Conservation (phyloP, 2,888 invertebrate genomes). For the Calliphora vomitoria region DNA sequence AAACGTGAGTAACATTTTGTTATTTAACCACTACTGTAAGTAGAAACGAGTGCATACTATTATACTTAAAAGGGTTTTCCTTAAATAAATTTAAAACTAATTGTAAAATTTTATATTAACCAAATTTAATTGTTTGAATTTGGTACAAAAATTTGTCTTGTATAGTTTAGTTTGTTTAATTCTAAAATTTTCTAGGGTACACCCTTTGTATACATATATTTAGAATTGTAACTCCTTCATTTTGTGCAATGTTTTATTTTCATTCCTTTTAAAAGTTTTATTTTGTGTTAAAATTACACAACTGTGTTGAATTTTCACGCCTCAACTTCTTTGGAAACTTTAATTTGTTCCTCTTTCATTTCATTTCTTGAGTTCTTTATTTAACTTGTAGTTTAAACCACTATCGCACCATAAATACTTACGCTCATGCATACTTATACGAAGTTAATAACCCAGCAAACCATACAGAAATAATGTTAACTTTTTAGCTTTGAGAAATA, state of each 20-base stretch:
- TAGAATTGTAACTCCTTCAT: constrained; percentile 47
- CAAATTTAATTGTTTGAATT: too few relatives aligned
- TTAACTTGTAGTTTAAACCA: constrained; percentile 59
- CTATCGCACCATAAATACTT: constrained; percentile 44
- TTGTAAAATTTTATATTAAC: too few relatives aligned
- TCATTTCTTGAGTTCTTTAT: constrained; percentile 56
- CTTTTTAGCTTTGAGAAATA: too few relatives aligned
- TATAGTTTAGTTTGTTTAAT: not conserved
- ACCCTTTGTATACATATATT: constrained; percentile 19
- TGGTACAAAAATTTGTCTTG: too few relatives aligned
- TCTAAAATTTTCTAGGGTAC: not conserved
- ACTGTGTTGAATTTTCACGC: constrained; percentile 71
- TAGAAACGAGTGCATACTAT: not conserved
- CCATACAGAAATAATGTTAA: too few relatives aligned
- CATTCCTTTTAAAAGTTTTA: constrained; percentile 29
- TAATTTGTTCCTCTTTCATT: constrained; percentile 68
- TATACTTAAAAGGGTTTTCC: constrained; percentile 10
- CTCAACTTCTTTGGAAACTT: constrained; percentile 69
- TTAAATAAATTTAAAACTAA: not conserved
- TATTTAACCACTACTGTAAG: constrained; percentile 38
- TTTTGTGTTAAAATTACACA: constrained; percentile 55
- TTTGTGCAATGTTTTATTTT: constrained; percentile 36
- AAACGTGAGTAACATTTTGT: constrained; percentile 64
- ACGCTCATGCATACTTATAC: constrained; percentile 24
- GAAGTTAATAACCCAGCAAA: constrained; percentile 42